A percentile compares a stretch with the other conserved stretches of the same genome.
Evolutionary conservation across 2,888 invertebrate genomes (phyloP).

Genomic region (Capitulum mitella): DNA sequence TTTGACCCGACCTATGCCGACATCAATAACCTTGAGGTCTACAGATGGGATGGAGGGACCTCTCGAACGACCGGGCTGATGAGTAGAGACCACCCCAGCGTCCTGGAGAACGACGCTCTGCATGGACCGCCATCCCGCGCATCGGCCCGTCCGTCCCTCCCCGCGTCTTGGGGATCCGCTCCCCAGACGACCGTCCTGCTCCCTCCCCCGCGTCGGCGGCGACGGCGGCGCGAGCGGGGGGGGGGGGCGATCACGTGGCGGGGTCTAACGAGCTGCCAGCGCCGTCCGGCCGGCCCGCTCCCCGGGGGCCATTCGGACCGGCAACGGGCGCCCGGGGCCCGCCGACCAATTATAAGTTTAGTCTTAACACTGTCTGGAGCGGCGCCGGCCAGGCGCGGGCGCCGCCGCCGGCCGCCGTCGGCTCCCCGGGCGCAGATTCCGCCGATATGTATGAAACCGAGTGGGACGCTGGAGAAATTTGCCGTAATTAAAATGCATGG

Average conservation of each 20-base stretch:
- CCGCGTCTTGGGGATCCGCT: no score
- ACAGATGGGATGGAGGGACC: no score
- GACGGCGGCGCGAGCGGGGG: neutral
- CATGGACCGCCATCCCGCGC: no score
- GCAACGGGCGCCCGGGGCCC: neutral
- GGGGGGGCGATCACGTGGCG: neutral
- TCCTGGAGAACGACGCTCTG: no score
- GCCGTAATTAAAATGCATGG: conserved; percentile 22
- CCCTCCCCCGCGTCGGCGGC: neutral
- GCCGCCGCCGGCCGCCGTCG: neutral
- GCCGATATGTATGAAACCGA: neutral
- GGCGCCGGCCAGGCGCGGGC: neutral
- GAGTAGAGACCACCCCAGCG: no score
- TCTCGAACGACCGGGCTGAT: no score
- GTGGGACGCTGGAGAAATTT: conserved; percentile 19
- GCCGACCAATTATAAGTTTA: conserved; percentile 13
- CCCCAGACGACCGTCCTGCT: neutral
- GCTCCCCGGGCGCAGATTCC: neutral
- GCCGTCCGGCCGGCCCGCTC: neutral
- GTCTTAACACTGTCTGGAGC: conserved; percentile 18
- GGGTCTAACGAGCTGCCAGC: conserved; percentile 14
- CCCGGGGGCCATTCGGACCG: neutral
- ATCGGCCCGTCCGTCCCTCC: no score
- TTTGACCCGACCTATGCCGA: no score
- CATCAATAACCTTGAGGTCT: no score